Conservation (phyloP, 2,888 invertebrate species). For the Omphaloscelis lunosa region DNA sequence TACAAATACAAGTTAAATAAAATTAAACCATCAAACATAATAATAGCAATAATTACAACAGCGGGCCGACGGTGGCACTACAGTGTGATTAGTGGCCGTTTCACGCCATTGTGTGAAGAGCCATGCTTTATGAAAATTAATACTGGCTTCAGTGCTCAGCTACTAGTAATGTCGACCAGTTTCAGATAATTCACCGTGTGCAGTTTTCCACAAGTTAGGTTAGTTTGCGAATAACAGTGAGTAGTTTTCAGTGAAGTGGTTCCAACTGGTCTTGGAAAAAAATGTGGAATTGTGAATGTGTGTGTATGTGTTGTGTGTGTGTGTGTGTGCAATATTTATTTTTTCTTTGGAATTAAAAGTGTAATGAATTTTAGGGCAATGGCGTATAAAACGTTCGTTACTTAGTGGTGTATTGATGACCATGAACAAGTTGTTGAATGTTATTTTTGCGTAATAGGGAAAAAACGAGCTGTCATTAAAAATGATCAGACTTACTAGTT, state of each 20-base stretch:
- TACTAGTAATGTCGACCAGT: constrained; percentile 18
- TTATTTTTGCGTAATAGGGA: not conserved
- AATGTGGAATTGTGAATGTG: not conserved
- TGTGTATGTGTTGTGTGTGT: not conserved
- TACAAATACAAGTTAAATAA: constrained; percentile 33
- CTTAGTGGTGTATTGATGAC: not conserved
- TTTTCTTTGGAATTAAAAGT: not conserved
- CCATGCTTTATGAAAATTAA: constrained; percentile 54
- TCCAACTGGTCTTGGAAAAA: not conserved
- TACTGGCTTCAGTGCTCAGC: constrained; percentile 35
- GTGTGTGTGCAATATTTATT: not conserved
- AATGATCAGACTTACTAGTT: not conserved
- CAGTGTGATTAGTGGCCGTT: constrained; percentile 46
- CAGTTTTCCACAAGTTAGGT: constrained; percentile 2
- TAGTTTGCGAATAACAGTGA: constrained; percentile 6
- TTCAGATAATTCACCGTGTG: constrained; percentile 21
- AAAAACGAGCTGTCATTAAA: not conserved
- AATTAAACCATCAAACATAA: constrained; percentile 51
- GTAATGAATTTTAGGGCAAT: not conserved
- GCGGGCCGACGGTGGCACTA: constrained; percentile 15
- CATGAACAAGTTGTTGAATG: not conserved
- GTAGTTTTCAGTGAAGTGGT: not conserved
- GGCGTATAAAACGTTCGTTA: not conserved
- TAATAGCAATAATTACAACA: constrained; percentile 37
- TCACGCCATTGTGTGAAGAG: constrained; percentile 44